Evolutionary conservation across 2,113 vertebrate genomes (phyloP), one percentile per base, ranked within the genome.

Genomic region (Ictidomys tridecemlineatus): DNA sequence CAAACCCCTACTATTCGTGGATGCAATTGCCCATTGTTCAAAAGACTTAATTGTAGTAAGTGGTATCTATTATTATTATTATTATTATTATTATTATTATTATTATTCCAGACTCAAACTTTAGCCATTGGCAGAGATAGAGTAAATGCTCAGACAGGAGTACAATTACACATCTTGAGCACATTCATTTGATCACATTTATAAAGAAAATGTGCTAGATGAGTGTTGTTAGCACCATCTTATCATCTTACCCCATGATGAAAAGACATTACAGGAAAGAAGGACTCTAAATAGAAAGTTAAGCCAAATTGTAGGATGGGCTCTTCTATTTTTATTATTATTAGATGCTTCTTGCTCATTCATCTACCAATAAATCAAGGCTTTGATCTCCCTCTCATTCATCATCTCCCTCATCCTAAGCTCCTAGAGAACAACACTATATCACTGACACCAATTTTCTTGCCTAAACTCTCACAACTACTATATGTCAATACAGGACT

Each of bases 191-290:
- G 8, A 78, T 13, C 32, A 20, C 2, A 61, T 84, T 79, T 88
- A 39, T 90, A 80, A 95, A 63, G 34, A 94, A 97, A 67, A 69
- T 67, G 61, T 34, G 2, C 72, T 53, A 79, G 79, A 28, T 84
- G 48, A 58, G 26, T 67, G 37, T 56, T 72, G 39, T 34, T 67
- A 61, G 78, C 32, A 93, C 2, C 30, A 42, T 42, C 39, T 42
- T 42, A 42, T 42, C 39, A 42, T 42, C 39, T 42, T 42, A 42
- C 5, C 39, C 39, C 39, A 32, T 8, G 32, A 73, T 89, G 26
- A 85, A 70, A 94, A 86, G 58, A 37, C 22, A 51, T 79, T 34
- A 88, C 9, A 89, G 77, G 69, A 85, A 91, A 37, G 9, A 5
- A 85, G 11, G 9, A 69, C 34, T 95, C 74, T 17, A 91, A n/a